phyloP scores from a whole-genome alignment of 2,113 vertebrate genomes.

The Odontesthes bonariensis region DNA sequence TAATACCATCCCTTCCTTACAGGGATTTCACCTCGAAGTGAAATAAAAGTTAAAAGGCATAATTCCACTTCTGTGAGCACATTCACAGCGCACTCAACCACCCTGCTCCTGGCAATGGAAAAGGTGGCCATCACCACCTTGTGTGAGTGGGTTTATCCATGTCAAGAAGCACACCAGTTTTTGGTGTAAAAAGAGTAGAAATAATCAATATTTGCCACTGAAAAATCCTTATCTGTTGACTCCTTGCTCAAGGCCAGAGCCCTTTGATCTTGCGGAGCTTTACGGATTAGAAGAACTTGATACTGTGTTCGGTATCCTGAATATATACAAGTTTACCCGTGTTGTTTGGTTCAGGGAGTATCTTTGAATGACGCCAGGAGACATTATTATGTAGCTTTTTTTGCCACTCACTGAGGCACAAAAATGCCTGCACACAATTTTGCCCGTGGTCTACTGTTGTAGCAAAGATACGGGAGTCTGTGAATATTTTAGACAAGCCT shows the following conservation, averaged over 20 bases:
- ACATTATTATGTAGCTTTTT: constrained; percentile 14
- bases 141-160: too few relatives aligned
- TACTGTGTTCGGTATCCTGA: neutral
- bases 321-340: constrained; percentile 17
- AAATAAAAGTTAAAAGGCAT: too few relatives aligned
- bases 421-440: constrained; percentile 29
- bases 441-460: constrained; percentile 53
- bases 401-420: constrained; percentile 39
- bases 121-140: too few relatives aligned
- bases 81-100: too few relatives aligned
- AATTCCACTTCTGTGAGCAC: too few relatives aligned
- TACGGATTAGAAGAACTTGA: constrained; percentile 5
- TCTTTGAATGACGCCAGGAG: constrained; percentile 39
- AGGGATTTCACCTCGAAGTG: too few relatives aligned
- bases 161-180: too few relatives aligned
- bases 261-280: neutral
- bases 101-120: too few relatives aligned
- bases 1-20: too few relatives aligned
- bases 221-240: too few relatives aligned
- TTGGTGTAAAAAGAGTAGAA: too few relatives aligned
- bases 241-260: neutral
- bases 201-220: too few relatives aligned
- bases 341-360: constrained; percentile 19
- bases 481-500: constrained; percentile 54
- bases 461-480: constrained; percentile 17